Evolutionary conservation across 2,113 vertebrate species (phyloP), one percentile per base, ranked within the genome.

Genomic region (Nibea albiflora): DNA sequence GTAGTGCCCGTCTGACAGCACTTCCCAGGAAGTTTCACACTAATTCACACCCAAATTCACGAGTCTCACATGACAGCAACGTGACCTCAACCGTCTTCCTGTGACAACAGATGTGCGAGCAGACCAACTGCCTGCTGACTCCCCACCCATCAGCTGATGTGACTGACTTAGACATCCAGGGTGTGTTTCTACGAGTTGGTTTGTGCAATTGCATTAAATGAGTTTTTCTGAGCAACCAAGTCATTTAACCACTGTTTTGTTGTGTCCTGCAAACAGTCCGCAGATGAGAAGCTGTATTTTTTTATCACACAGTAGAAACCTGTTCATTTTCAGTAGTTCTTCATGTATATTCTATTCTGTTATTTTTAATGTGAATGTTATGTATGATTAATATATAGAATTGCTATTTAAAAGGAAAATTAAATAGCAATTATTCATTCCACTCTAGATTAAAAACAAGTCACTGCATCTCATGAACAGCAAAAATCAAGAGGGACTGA

Each of bases 21-120:
- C 70, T 61, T 35, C 26, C 11, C 53, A 50, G 17, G 44, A 61
- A 22, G 42, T 50, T 61, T 73, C 71, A 35, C 57, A 49, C 44
- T 5, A 61, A 60, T 61, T 73, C 11, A 22, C 71, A 74, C 26
- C 46, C 10, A 11, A 17, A 24, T 49, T 52, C 70, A 19, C 17
- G 1, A 26, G 28, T 42, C 28, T 39, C n/a, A 54, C 10, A 53
- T 54, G 9, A 44, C 5, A 9, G 20, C 20, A 12, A 17, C 14
- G 60, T 39, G 47, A 53, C 28, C 19, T 24, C 49, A 39, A n/a
- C 8, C 1, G 61, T 2, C 42, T 12, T 28, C 12, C 14, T 15
- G 28, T 39, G 47, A 39, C 26, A n/a, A 39, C 11, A 6, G 10
- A 61, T 49, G 44, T 68, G 65, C 35, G 26, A 60, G 42, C 39